Evolutionary conservation across 2,113 vertebrate species (phyloP), one percentile per base, ranked within the genome.

Genomic region (Ramphastos sulfuratus): DNA sequence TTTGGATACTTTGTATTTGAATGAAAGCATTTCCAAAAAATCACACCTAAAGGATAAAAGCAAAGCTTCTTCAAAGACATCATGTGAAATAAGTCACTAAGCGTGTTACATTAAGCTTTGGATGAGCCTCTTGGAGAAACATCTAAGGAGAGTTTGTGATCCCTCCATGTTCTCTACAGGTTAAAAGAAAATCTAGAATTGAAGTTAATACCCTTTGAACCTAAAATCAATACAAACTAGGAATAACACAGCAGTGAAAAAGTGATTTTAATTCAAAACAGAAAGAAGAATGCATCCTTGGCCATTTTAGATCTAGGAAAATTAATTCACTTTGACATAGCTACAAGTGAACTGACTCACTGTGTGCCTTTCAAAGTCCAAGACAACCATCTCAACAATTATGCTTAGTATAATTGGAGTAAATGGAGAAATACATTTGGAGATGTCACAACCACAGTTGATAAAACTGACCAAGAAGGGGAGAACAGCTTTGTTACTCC

Each of bases 191-290:
- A 94, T 72, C 89, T 87, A 72, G 67, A 82, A 80, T 83, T 76
- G 72, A 96, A 92, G 69, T 91, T 92, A 95, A 94, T 96, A 87
- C 50, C 59, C 86, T 95, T 87, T 96, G 92, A 94, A 90, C 75
- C 64, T 77, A 85, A 89, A 94, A 94, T 93, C 92, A 93, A 91
- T 90, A 91, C 25, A 74, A 95, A 95, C 35, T 73, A 56, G 58
- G 70, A 93, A 94, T 42, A 94, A 84, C n/a, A 88, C 31, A 39
- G 35, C 28, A 67, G 72, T 72, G 89, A 79, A 89, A 90, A 96
- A 96, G 86, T 54, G 56, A 92, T 95, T 94, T 95, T 92, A 96
- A 96, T 96, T 94, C 56, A 91, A 93, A 97, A 70, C 58, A 85
- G 92, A 93, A 87, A 80, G 39, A n/a, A 89, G 50, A 92, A 92